Conservation (phyloP, 2,113 vertebrate genomes). For the Cranoglanis bouderius region DNA sequence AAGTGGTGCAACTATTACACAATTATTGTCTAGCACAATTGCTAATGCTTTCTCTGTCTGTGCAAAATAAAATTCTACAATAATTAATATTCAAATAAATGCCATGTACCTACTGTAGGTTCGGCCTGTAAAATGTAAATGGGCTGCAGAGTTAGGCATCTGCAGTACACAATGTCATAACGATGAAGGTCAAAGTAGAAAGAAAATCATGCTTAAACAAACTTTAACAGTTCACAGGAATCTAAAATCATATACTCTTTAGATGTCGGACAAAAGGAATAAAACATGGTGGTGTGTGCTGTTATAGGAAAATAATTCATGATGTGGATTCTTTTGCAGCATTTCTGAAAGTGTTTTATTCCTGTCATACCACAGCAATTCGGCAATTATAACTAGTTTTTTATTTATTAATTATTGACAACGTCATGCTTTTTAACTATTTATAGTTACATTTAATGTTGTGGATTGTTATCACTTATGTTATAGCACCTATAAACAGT, state of each 20-base stretch:
- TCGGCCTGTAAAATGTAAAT: background rate
- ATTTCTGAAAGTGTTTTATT: background rate
- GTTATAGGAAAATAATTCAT: background rate
- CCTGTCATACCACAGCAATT: background rate
- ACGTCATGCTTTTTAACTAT: background rate
- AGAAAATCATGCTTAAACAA: background rate
- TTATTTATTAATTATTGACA: background rate
- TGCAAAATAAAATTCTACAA: background rate
- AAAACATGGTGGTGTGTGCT: background rate
- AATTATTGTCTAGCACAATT: background rate
- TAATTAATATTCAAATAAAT: background rate
- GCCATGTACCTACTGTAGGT: background rate
- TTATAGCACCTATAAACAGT: background rate
- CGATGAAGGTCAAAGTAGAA: constrained; percentile 10
- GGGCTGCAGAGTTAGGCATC: background rate
- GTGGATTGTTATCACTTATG: background rate
- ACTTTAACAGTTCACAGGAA: background rate
- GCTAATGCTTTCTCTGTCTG: background rate
- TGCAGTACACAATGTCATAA: background rate
- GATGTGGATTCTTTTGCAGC: background rate
- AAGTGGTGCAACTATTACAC: background rate
- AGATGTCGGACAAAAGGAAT: background rate
- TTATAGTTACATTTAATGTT: background rate
- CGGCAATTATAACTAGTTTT: background rate
- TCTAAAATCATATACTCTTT: background rate